Evolutionary conservation across 1,140 invertebrate genomes (phyloP), one percentile per base, ranked within the genome.

Genomic region (Drosophila kurseongensis): DNA sequence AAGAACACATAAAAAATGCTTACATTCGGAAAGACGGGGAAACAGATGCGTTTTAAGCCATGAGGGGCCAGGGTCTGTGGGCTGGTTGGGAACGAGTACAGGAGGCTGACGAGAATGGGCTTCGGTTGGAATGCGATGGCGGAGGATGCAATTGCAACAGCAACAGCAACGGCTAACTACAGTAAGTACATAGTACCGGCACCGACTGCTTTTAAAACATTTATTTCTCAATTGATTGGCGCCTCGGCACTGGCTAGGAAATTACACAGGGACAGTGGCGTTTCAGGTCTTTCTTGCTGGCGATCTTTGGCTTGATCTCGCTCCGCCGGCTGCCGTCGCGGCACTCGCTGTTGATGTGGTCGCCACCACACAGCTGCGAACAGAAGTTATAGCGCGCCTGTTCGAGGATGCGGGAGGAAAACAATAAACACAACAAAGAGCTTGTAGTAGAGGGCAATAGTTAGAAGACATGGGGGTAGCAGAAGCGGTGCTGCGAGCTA

Each of bases 391-490:
- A 88, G 77, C 76, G 84, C 63, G 84, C 83, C 83, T 86, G 73
- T 86, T 78, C 69, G 78, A 72, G 71, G 82, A 78, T 86, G 75
- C 75, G 66, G 82, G 55, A 75, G 72, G 66, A 72, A 52, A 81
- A 81, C 74, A 85, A 85, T 80, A 85, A 85, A 85, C 68, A 83
- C 69, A 83, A 83, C 75, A 82, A 82, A 82, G 54, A 73, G 75
- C 69, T 78, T 83, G 75, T 83, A 83, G 75, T 79, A 83, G 67
- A 78, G 74, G 71, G 75, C 65, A 80, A 63, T 47, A 69, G 61
- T 79, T 79, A 79, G 62, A 63, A 57, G 52, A 41, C 54, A 60
- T 32, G 48, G 18, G 41, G 57, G 48, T 47, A 42, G 60, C 56
- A 47, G 45, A 79, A 60, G 48, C 83, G 36, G 18, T 56, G 47